Percentiles rank a stretch among this genome's conserved stretches.
These are phyloP conservation scores for Rhinolophus sinicus DNA, from an alignment of 2,113 vertebrate genomes.

Conservation along the genomic window DNA sequence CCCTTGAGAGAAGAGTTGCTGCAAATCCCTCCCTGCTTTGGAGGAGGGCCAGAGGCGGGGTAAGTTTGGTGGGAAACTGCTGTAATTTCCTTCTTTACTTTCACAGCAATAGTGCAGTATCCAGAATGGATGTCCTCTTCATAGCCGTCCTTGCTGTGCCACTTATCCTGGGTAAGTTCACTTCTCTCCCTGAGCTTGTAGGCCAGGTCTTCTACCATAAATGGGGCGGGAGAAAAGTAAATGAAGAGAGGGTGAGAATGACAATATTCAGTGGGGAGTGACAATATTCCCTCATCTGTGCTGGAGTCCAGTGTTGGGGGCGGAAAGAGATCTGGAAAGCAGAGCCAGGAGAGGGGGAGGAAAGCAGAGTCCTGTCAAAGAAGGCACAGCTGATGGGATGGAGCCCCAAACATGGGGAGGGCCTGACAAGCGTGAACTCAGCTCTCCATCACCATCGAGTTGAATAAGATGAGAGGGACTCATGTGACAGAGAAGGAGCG, in stretches of 20 bases:
- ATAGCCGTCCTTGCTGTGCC: constrained; percentile 65
- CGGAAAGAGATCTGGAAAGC: not conserved
- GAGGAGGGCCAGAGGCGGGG: constrained; percentile 50
- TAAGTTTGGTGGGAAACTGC: constrained; percentile 67
- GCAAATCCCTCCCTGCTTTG: not conserved
- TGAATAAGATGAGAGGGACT: not conserved
- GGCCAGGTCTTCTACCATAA: not conserved
- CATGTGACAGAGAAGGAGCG: not conserved
- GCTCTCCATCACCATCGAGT: not conserved
- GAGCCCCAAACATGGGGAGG: not conserved
- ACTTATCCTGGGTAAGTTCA: constrained; percentile 74
- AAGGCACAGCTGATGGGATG: not conserved
- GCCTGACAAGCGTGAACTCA: not conserved
- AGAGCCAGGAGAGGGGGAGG: not conserved
- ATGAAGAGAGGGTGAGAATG: not conserved
- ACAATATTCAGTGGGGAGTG: not conserved
- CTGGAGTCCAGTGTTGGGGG: not conserved
- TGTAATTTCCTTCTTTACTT: constrained; percentile 76
- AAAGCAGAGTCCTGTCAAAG: not conserved
- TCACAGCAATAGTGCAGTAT: constrained; percentile 12
- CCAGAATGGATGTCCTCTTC: constrained; percentile 76
- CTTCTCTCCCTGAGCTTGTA: not conserved
- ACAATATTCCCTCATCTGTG: not conserved
- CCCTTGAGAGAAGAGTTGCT: not conserved
- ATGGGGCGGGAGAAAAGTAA: not conserved